Base-by-base conservation (phyloP, 2,113 vertebrate genomes). In the Trichechus manatus region DNA sequence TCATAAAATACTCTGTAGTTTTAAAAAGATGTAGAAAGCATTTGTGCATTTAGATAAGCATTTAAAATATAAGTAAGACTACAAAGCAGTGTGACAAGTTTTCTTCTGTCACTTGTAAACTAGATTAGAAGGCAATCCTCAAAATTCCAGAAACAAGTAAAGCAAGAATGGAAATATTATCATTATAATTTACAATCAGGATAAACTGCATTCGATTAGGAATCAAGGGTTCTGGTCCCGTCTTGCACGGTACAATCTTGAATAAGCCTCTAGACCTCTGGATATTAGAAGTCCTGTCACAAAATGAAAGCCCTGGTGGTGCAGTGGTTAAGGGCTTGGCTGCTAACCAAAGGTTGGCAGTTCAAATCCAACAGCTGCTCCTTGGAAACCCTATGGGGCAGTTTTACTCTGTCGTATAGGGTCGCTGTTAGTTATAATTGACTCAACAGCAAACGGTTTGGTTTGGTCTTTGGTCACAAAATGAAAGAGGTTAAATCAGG, bases 1-100 rank as follows among this genome's bases (percentile, higher is more conserved):
- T 53, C 82, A 94, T 15, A 93, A 92, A 92, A 92, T 75, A 72
- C 31, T 83, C 39, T 5, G 53, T 19, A 47, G n/a, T 83, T 74
- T 86, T 83, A 1, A 80, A 82, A 89, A 80, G 29, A 90, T 31
- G 14, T 53, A 90, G 44, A 86, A 87, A 70, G 23, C 27, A 42
- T 63, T 79, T 93, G 23, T 86, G 50, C 44, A 59, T 70, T 59
- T n/a, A 91, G 42, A 47, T 68, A 63, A 89, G 5, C 29, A 82
- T 80, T 77, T 95, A 77, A 59, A 94, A 94, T 59, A 59, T 33
- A 11, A 39, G 39, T 39, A 39, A 90, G 70, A 50, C 13, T 59
- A 80, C 8, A 59, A 79, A 88, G 36, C 33, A 39, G 39, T 25
- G 11, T 68, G 39, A 79, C 20, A 66, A 7, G 9, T 86, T n/a